Percentiles rank a stretch among this genome's conserved stretches.
Evolutionary conservation across 1,140 invertebrate species (phyloP).

Genomic region (Paraescarpia echinospica): DNA sequence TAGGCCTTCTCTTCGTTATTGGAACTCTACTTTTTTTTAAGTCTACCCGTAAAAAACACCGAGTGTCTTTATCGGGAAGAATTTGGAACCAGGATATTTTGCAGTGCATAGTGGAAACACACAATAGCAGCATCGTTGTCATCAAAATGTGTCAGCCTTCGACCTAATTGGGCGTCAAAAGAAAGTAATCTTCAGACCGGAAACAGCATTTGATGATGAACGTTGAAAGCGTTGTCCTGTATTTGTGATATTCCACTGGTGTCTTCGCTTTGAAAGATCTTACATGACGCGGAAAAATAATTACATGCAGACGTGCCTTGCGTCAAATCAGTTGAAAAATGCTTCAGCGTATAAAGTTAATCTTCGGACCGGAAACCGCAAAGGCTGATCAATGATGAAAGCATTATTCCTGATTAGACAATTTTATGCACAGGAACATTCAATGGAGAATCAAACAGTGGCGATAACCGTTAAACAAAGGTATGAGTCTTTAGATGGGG

Average conservation of each 20-base stretch:
- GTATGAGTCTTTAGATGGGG: too few relatives aligned
- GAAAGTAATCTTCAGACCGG: background rate
- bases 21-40: too few relatives aligned
- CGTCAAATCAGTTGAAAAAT: background rate
- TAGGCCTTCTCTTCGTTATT: background rate
- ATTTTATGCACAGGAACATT: background rate
- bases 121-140: too few relatives aligned
- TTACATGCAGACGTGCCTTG: background rate
- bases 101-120: too few relatives aligned
- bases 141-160: background rate
- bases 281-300: background rate
- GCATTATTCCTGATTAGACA: background rate
- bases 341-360: background rate
- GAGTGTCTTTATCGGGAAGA: too few relatives aligned
- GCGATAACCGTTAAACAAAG: background rate
- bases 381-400: background rate
- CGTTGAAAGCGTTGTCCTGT: background rate
- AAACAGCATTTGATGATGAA: background rate
- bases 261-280: background rate
- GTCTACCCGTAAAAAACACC: too few relatives aligned
- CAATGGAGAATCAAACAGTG: background rate
- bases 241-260: background rate
- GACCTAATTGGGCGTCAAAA: background rate
- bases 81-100: too few relatives aligned
- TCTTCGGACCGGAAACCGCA: background rate